Evolutionary conservation across 2,797 vertebrate species (phyloP).

Genomic region (Thalassophryne amazonica): DNA sequence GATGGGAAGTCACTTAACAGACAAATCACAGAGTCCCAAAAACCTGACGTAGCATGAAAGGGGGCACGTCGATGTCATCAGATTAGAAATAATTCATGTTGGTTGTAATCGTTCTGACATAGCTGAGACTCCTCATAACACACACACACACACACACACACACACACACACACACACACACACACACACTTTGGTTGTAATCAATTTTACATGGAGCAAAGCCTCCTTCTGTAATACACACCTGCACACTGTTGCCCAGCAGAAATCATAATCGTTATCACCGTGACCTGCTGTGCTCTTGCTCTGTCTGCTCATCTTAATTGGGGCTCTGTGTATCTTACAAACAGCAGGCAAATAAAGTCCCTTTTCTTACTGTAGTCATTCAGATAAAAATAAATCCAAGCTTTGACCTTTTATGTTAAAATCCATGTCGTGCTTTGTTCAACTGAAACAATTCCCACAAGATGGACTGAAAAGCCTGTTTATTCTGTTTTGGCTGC

Average conservation of each 20-base stretch:
- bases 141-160: no score
- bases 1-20: conserved; percentile 40
- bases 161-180: no score
- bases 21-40: conserved; percentile 30
- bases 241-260: not conserved
- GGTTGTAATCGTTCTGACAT: not conserved
- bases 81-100: conserved; percentile 4
- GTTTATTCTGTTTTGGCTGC: conserved; percentile 52
- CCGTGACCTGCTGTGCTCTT: not conserved
- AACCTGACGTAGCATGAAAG: not conserved
- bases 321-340: conserved; percentile 53
- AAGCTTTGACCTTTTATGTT: conserved; percentile 47
- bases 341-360: conserved; percentile 37
- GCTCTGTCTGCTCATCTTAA: conserved; percentile 2
- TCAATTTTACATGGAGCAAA: no score
- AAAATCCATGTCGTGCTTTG: conserved; percentile 51
- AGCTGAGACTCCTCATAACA: not conserved
- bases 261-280: conserved; percentile 1
- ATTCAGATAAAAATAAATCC: conserved; percentile 53
- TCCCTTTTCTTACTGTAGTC: conserved; percentile 30
- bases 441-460: conserved; percentile 57
- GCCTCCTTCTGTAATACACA: not conserved
- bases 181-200: no score
- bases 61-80: not conserved
- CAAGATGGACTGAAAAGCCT: conserved; percentile 52